phyloP scores from a whole-genome alignment of 2,888 invertebrate species.

The Standfussiana lucernea region DNA sequence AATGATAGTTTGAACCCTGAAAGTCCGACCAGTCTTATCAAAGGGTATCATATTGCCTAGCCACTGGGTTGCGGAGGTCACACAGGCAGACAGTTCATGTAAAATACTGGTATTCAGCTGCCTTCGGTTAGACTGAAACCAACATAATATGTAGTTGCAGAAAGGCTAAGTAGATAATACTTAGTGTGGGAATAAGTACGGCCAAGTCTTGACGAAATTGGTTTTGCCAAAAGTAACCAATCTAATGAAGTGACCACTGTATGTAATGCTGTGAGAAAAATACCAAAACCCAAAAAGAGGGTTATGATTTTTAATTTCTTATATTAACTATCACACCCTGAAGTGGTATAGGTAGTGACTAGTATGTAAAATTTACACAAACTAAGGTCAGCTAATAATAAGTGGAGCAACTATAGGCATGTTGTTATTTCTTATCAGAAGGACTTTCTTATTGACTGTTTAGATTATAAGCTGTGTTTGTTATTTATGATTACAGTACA shows the following conservation, averaged over 20 bases:
- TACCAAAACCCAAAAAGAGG: background rate
- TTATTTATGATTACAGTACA: conserved; percentile 10
- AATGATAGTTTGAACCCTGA: background rate
- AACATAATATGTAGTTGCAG: background rate
- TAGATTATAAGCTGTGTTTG: conserved; percentile 45
- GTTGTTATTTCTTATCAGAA: conserved; percentile 57
- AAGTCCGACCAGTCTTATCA: background rate
- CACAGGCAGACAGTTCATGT: background rate
- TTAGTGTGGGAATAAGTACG: background rate
- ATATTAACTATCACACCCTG: background rate
- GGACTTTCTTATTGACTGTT: conserved; percentile 51
- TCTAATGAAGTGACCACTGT: background rate
- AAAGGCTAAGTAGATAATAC: background rate
- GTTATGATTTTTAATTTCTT: background rate
- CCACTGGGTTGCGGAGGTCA: background rate
- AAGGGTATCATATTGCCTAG: background rate
- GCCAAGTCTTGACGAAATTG: background rate
- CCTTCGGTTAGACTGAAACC: background rate
- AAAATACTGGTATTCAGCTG: background rate
- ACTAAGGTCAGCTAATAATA: conserved; percentile 33
- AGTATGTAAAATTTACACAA: background rate
- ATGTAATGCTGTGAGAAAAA: background rate
- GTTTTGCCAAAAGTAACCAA: background rate
- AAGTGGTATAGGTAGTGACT: background rate
- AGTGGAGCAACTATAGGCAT: conserved; percentile 20